Conservation (phyloP, 2,888 invertebrate species). For the Malacosoma neustria region DNA sequence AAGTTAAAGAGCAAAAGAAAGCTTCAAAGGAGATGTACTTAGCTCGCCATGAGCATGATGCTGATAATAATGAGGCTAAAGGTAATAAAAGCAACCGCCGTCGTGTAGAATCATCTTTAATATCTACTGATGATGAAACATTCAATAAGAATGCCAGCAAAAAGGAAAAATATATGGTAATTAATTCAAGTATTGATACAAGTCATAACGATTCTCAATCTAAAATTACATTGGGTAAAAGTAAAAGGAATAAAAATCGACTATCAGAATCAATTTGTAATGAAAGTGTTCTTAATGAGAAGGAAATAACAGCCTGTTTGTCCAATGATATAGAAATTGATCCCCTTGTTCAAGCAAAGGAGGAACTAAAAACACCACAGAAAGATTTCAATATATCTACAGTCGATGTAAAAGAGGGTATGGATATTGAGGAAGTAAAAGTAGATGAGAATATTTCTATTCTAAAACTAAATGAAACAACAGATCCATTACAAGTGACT, state of each 20-base stretch:
- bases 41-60: constrained; percentile 45
- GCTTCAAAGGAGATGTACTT: constrained; percentile 63
- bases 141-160: constrained; percentile 16
- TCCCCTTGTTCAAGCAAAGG: constrained; percentile 42
- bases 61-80: constrained; percentile 20
- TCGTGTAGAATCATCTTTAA: constrained; percentile 32
- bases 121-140: constrained; percentile 35
- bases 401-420: constrained; percentile 29
- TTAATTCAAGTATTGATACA: constrained; percentile 42
- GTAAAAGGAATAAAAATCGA: constrained; percentile 26
- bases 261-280: constrained; percentile 32
- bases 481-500: constrained; percentile 42
- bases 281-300: constrained; percentile 34
- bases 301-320: constrained; percentile 41
- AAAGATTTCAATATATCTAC: constrained; percentile 35
- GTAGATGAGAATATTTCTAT: constrained; percentile 33
- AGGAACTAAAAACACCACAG: constrained; percentile 46
- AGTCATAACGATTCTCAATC: constrained; percentile 15
- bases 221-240: constrained; percentile 17
- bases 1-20: constrained; percentile 53
- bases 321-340: constrained; percentile 29
- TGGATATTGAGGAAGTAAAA: constrained; percentile 33
- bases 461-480: constrained; percentile 27
- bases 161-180: constrained; percentile 38
- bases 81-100: constrained; percentile 27